Percentiles rank a stretch among this genome's conserved stretches.
phyloP scores from a whole-genome alignment of 2,797 vertebrate genomes.

The Acridotheres tristis region DNA sequence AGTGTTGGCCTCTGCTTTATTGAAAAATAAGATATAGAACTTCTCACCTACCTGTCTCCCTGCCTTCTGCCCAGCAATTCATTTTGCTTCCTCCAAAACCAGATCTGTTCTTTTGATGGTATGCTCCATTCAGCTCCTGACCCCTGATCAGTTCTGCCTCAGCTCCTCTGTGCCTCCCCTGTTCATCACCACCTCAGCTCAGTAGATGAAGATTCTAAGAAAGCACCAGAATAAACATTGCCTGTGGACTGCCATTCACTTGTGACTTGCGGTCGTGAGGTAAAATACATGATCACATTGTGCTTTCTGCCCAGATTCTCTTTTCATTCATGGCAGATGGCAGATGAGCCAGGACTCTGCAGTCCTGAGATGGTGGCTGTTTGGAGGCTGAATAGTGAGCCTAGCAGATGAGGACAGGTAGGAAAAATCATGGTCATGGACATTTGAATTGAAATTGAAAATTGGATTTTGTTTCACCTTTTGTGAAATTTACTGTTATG shows the following conservation, averaged over 20 bases:
- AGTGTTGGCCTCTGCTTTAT: background rate
- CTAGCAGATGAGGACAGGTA: background rate
- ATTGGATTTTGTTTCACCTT: background rate
- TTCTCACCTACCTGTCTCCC: background rate
- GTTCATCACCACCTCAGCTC: background rate
- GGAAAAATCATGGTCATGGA: background rate
- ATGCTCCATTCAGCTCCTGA: background rate
- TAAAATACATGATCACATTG: background rate
- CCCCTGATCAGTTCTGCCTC: background rate
- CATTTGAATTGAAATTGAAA: background rate
- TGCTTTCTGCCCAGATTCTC: background rate
- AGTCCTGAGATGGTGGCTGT: background rate
- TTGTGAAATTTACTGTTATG: background rate
- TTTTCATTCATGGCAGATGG: background rate
- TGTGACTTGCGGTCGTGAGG: background rate
- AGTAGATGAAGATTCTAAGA: background rate
- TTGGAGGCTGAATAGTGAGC: background rate
- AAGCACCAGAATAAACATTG: background rate
- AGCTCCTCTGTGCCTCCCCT: background rate
- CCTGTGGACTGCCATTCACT: background rate
- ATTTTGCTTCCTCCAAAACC: background rate
- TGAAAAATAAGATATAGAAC: background rate
- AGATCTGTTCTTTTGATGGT: background rate
- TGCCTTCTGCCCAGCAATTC: background rate
- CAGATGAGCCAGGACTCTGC: background rate